Base-by-base conservation (phyloP, 2,113 vertebrate genomes). In the Mungos mungo region DNA sequence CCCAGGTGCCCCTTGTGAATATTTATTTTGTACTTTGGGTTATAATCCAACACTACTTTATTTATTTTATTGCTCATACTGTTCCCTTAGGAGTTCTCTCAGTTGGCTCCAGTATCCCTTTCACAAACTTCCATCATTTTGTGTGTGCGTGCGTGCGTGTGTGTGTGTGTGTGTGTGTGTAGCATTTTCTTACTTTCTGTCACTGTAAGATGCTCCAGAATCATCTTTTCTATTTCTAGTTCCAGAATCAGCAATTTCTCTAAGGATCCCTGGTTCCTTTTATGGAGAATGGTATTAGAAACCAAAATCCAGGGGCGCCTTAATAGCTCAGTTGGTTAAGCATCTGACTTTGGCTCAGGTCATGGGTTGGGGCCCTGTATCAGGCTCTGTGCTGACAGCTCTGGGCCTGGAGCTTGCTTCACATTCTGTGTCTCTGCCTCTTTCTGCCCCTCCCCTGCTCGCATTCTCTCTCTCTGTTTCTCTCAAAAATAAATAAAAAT, bases 131-230 rank as follows among this genome's bases (percentile, higher is more conserved):
- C 41, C 23, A 27, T 86, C 25, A 47, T 23, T 66, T 7, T 47
- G 27, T 82, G 9, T 77, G 33, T 35, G 23, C 25, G 4, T 47
- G 25, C 31, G 54, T 52, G 25, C 25, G 7, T 47, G 25, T 52
- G 54, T 65, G 25, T 82, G 9, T 89, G 45, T 35, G 23, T 33
- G 6, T 47, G 11, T 50, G 54, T 65, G 4, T 85, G 65, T 76
- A 96, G 57, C 45, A 45, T 27, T 88, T 84, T 15, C 35, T 92
- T 94, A 63, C 25, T 94, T 95, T 85, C 23, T 71, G 45, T 81
- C 57, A 41, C 9, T 72, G 15, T n/a, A 50, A 52, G 80, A 88
- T 65, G 35, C 15, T 90, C 23, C 16, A 27, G 57, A 21, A 47
- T 52, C 63, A 84, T 74, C 45, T 47, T 96, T 25, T 35, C 11